Evolutionary conservation across 2,113 vertebrate genomes (phyloP), one percentile per base, ranked within the genome.

Genomic region (Pollachius pollachius): DNA sequence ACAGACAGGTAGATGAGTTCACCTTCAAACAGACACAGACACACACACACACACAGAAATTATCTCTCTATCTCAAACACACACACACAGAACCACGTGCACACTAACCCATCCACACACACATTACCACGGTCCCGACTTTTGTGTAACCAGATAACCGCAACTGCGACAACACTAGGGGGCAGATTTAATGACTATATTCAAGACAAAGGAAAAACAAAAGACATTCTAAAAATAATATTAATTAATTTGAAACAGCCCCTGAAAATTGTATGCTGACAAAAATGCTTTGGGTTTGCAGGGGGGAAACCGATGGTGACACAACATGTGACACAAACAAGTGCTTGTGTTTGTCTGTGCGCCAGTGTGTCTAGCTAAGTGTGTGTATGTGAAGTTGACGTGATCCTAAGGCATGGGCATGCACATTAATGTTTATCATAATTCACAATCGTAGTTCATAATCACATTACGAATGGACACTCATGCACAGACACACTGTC

Each of bases 181-280:
- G 16, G 1, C 2, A 30, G 23, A 41, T 60, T 54, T 8, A 27
- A 64, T 64, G 25, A 37, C 25, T 58, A 48, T 59, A 21, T 60
- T 67, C 17, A 54, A 30, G 30, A 18, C 62, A 25, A 58, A 69
- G 62, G 57, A 52, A 69, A 54, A 64, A 71, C 65, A 62, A 64
- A 56, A 27, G 18, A 1, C 15, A 62, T 15, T 62, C 25, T 62
- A 62, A 27, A 19, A 58, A 66, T 52, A 6, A 5, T 72, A 37
- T 68, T 60, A 56, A 70, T 69, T 81, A 67, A 48, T 65, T 23
- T 73, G 67, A 64, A 25, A 72, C 71, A 41, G 69, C 41, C 27
- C 12, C 19, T 12, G 61, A 27, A 27, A 62, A 62, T 62, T 62
- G 61, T 15, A 62, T 16, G 61, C 70, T 67, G 37, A 21, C 25